Base-by-base conservation (phyloP, 1,140 invertebrate genomes). In the Hycleus phaleratus region DNA sequence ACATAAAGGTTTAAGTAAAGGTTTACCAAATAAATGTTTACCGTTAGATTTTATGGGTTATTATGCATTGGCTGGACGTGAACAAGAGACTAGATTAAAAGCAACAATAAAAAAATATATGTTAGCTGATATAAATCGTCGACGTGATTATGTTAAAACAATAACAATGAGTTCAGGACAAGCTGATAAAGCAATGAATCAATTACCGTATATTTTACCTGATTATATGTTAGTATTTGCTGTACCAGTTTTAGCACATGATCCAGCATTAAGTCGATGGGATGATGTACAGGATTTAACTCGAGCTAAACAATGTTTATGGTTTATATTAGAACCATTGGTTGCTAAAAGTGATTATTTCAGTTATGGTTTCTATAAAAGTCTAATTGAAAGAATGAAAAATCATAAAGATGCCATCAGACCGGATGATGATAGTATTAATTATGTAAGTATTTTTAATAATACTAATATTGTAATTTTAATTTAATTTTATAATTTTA, bases 31-130 rank as follows among this genome's bases (percentile, higher is more conserved):
- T 63, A 90, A 90, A 73, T 93, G 90, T 73, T 78, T 98, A 46
- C 95, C 95, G 2, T 74, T 97, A 49, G 93, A 97, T 75, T 98
- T 97, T 76, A 96, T 98, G 93, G 93, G 93, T 26, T 91, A 93
- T 73, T 95, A 97, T 75, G 88, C 87, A 7, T 76, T 97, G 25
- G 90, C 82, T 26, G 93, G 92, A 7, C 83, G 88, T 60, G 94
- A 97, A 75, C 82, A 85, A 24, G 87, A 94, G 56, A 86, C 87
- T 62, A 72, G 74, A 65, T 70, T 68, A 52, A 66, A 69, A 46
- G 26, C 62, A 8, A 60, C 60, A 4, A 69, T 73, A 26, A 66
- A 64, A 44, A 73, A 86, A 63, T 91, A 88, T 71, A 88, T 95
- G 82, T 74, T 85, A 38, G 81, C 84, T 1, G 95, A 97, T 75